Evolutionary conservation across 2,888 invertebrate genomes (phyloP), one percentile per base, ranked within the genome.

Genomic region (Synergus gifuensis): DNA sequence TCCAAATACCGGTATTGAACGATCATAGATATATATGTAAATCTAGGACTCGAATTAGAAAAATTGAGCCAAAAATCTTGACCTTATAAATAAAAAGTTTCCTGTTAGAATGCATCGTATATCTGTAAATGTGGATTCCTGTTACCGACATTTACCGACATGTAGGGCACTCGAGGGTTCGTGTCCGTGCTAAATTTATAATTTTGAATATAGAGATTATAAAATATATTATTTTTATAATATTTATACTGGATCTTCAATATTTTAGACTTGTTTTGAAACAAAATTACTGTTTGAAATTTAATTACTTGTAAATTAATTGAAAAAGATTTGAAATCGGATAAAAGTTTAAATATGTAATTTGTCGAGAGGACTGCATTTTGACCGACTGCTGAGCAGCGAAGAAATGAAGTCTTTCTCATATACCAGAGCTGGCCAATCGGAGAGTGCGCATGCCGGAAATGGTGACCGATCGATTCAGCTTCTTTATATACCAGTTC

Each of bases 391-490:
- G 9, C 14, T 46, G 46, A 46, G 14, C 46, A 46, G 46, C 14
- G 4, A 16, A 49, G 46, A 5, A 14, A 14, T 49, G 1, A 9
- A 54, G n/a, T 54, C 0, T 58, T 62, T 22, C 11, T 28, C 5
- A 81, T 79, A 78, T 66, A 80, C 78, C 79, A 79, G 54, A 40
- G 83, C 77, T 78, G 80, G 81, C 82, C 82, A 83, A 83, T 82
- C 80, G 78, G 81, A 82, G 84, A 80, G 80, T 86, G 87, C 86
- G 86, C 86, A 86, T 85, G 85, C 85, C 86, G 86, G 87, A 86
- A 86, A 86, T 86, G 82, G 82, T 83, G 83, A 83, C 83, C 85
- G 86, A 87, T 86, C 87, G 87, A 87, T 87, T 81, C 85, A 86
- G 84, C 86, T 86, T 87, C 86, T 84, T 83, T 83, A 78, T 80